A percentile compares a stretch with the other conserved stretches of the same genome.
phyloP scores from a whole-genome alignment of 1,140 invertebrate species.

The Cephus cinctus region DNA sequence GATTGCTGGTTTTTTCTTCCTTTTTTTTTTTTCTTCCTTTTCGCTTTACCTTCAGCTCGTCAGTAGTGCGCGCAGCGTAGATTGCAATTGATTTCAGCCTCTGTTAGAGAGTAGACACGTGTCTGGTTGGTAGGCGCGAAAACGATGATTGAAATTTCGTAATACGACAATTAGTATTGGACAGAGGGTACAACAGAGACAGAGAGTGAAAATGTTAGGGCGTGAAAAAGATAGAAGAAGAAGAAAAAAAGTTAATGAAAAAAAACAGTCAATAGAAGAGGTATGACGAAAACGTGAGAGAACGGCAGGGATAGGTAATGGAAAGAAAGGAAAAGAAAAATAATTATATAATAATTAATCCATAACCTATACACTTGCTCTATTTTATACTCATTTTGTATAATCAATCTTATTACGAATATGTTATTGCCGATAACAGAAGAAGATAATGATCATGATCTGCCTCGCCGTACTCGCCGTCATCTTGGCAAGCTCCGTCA shows the following conservation, averaged over 20 bases:
- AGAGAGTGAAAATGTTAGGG: slow-evolving; percentile 7
- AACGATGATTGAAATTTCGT: too few relatives aligned
- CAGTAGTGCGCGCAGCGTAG: too few relatives aligned
- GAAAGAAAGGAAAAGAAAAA: slow-evolving; percentile 6
- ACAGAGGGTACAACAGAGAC: slow-evolving; percentile 29
- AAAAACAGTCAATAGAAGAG: too few relatives aligned
- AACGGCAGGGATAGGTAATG: not conserved
- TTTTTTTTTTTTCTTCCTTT: slow-evolving; percentile 7
- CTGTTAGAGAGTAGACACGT: too few relatives aligned
- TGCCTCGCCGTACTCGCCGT: slow-evolving; percentile 89
- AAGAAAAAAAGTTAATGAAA: slow-evolving; percentile 6
- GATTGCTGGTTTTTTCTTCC: too few relatives aligned
- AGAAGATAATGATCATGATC: slow-evolving; percentile 99
- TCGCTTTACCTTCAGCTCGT: too few relatives aligned
- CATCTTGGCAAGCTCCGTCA: slow-evolving; percentile 75
- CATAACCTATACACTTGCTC: too few relatives aligned
- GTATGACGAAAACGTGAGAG: not conserved
- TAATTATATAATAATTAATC: too few relatives aligned
- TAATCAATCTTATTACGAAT: slow-evolving; percentile 17
- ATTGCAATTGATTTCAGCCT: too few relatives aligned
- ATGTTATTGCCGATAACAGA: slow-evolving; percentile 73
- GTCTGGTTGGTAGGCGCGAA: too few relatives aligned
- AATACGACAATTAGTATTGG: slow-evolving; percentile 30
- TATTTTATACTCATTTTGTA: slow-evolving; percentile 30
- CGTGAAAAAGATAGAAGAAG: slow-evolving; percentile 4